These are phyloP conservation scores for Orchesella flavescens DNA, from an alignment of 2,888 invertebrate species.

Conservation along the genomic window DNA sequence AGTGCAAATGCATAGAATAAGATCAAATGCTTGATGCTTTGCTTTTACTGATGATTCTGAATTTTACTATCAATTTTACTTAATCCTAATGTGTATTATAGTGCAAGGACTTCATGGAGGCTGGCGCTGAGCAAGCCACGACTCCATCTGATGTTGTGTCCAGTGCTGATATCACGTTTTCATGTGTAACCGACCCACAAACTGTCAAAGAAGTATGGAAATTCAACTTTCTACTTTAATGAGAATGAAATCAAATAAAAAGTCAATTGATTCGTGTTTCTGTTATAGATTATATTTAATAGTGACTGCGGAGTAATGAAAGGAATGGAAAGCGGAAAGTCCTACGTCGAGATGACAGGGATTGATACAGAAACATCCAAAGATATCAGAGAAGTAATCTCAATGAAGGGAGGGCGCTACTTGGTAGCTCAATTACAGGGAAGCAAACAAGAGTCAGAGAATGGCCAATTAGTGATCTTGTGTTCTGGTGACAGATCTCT, in stretches of 20 bases:
- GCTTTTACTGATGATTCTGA: no score
- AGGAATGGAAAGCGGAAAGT: conserved; percentile 84
- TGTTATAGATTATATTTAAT: conserved; percentile 98
- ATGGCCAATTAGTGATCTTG: no score
- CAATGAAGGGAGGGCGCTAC: conserved; percentile 90
- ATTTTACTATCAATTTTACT: no score
- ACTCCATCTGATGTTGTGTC: conserved; percentile 95
- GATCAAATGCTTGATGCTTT: no score
- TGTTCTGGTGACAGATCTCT: no score
- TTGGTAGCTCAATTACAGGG: conserved; percentile 95
- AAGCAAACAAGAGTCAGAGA: no score
- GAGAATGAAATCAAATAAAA: background rate
- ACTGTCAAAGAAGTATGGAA: conserved; percentile 90
- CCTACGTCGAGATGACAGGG: conserved; percentile 97
- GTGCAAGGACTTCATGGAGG: conserved; percentile 89
- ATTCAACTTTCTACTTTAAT: background rate
- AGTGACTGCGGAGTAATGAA: conserved; percentile 94
- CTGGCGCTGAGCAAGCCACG: no score
- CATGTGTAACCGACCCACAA: conserved; percentile 94
- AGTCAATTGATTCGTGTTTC: conserved; percentile 56
- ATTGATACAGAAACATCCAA: no score
- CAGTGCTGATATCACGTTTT: conserved; percentile 94
- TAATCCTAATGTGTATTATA: no score
- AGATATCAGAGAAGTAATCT: conserved; percentile 93
- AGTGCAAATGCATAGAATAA: no score